Base-by-base conservation (phyloP, 2,113 vertebrate genomes). In the Panthera uncia region DNA sequence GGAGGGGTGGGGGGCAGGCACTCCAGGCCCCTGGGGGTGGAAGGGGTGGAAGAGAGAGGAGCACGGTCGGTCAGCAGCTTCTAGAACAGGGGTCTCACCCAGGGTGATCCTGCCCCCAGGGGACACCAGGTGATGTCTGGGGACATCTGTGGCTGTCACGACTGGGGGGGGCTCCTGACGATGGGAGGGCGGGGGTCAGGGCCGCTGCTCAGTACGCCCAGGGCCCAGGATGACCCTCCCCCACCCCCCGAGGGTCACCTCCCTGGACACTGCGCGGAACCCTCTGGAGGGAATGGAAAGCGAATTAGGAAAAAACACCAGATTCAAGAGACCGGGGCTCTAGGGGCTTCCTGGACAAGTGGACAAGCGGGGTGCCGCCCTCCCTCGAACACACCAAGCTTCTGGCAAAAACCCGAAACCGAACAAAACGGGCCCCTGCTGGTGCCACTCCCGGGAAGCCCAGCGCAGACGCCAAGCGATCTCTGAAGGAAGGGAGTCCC, bases 381-480 rank as follows among this genome's bases (percentile, higher is more conserved):
- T 19, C 29, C 4, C 50, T 71, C 76, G 33, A 10, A 19, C 41
- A 27, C 41, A 33, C 2, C 10, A 36, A 15, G 25, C 25, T 57
- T 19, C 21, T 0, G 0, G 15, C 19, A 4, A 61, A 82, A 38
- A 76, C 76, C 4, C 25, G 48, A 31, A 21, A 61, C 66, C 23
- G 1, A 25, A 71, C 71, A 31, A 4, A 63, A 65, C 31, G 21
- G 7, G 16, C 18, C 33, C n/a, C 19, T 0, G 2, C 7, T 1
- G 19, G 61, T 0, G 2, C 8, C 1, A n/a, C 48, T 93, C 13
- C 66, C 3, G 14, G 4, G 14, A 55, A 12, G 31, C 45, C 33
- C 15, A 18, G 61, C 0, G 2, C 3, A 8, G 41, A 45, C 0
- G 2, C 57, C 3, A 1, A 38, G 68, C 0, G 2, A 19, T 2